Base-by-base conservation (phyloP, 2,797 vertebrate genomes). In the Enteromius afrohamiltoni region DNA sequence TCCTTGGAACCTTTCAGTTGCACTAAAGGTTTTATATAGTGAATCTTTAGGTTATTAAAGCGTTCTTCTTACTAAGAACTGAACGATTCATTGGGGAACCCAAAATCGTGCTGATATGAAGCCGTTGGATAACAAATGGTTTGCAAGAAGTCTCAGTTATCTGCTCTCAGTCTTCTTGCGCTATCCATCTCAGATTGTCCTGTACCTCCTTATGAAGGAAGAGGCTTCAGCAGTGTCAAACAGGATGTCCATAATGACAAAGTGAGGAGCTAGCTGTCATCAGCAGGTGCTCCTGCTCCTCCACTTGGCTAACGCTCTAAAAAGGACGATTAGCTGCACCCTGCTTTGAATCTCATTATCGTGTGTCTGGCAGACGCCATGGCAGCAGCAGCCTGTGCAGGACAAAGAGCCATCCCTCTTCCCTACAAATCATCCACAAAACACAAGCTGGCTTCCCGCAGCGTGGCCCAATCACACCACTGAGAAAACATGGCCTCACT, bases 291-390 rank as follows among this genome's bases (percentile, higher is more conserved):
- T 23, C 6, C 14, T 85, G 74, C 86, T 82, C 76, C 65, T 77
- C 71, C 68, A 26, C 77, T 71, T 77, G n/a, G 21, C 87, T 71
- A 68, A 65, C 85, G 79, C 86, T 85, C 68, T 71, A 88, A 75
- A 74, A 83, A 85, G 91, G 83, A 82, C 6, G 53, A 91, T 91
- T 90, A 92, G 83, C 88, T 82, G 76, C 88, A 90, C 91, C 90
- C 86, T 90, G 89, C 86, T 85, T 87, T 83, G 85, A 91, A 89
- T 93, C 88, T 89, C 77, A 91, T 92, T 90, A 89, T 17, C 77
- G 10, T 45, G 29, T 86, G 68, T 87, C 70, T 84, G 77, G 83
- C 85, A 89, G 87, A 85, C 87, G 86, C 77, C 79, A 82, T 67
- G 70, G 71, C 73, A 70, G 87, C 80, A 62, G 26, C 68, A 74